These are phyloP conservation scores for Nansenia antarctica DNA, from an alignment of 2,113 vertebrate species.

Conservation along the genomic window DNA sequence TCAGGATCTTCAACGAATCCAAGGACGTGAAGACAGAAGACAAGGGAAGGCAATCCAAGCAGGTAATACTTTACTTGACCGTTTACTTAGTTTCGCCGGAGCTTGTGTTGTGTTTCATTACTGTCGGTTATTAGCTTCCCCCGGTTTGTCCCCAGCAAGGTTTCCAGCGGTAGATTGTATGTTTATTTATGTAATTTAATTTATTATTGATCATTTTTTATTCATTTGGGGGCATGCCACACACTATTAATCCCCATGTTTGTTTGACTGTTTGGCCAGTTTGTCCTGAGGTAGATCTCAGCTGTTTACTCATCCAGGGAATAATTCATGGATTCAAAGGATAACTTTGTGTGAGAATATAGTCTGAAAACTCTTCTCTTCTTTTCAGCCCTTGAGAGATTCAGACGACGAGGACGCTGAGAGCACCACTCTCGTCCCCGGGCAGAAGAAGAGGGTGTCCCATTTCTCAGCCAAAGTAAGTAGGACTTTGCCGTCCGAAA, in stretches of 20 bases:
- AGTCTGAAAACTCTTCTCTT: no score
- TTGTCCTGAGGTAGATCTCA: no score
- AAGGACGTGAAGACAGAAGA: slow-evolving; percentile 92
- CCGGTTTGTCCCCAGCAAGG: background rate
- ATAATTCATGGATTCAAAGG: no score
- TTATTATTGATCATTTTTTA: no score
- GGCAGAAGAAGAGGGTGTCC: slow-evolving; percentile 94
- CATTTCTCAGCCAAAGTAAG: slow-evolving; percentile 86
- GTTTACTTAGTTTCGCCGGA: background rate
- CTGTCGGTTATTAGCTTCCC: background rate
- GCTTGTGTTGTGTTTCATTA: background rate
- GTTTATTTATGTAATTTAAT: no score
- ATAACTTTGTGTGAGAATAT: no score
- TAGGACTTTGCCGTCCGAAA: slow-evolving; percentile 71
- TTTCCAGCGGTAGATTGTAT: no score
- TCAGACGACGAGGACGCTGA: slow-evolving; percentile 77
- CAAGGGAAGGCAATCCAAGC: slow-evolving; percentile 89
- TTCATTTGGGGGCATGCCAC: no score
- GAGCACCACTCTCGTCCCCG: slow-evolving; percentile 83
- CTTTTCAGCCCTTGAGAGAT: slow-evolving; percentile 45
- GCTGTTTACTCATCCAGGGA: no score
- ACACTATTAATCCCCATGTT: no score
- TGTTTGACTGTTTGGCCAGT: no score
- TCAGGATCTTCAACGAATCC: slow-evolving; percentile 95
- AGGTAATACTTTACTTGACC: slow-evolving; percentile 83